phyloP scores from a whole-genome alignment of 2,888 invertebrate species.

The Macrosoma leucophasiata region DNA sequence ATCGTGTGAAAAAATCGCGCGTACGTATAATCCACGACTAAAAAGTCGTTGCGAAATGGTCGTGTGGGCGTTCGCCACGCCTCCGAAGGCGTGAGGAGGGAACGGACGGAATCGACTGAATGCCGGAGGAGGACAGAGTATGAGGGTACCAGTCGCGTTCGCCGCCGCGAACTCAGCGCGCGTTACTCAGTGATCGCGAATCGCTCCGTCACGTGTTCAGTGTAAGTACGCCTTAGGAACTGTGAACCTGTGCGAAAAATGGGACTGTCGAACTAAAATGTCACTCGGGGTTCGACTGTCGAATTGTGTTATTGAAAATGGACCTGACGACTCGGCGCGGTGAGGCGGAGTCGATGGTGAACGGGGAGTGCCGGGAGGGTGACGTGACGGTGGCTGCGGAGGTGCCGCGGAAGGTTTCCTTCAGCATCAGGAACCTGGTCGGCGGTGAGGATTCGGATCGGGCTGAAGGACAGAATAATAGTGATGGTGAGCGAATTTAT shows the following conservation, averaged over 20 bases:
- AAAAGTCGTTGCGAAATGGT: conserved; percentile 39
- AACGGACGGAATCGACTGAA: conserved; percentile 42
- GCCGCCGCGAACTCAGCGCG: conserved; percentile 59
- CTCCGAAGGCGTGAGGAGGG: conserved; percentile 65
- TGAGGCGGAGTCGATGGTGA: conserved; percentile 44
- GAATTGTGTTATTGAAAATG: conserved; percentile 46
- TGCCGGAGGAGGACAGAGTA: conserved; percentile 57
- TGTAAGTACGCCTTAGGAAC: no score
- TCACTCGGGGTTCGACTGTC: conserved; percentile 19
- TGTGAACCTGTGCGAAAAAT: conserved; percentile 23
- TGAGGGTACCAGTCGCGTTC: conserved; percentile 65
- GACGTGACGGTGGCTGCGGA: conserved; percentile 49
- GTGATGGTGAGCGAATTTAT: conserved; percentile 63
- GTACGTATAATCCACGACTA: conserved; percentile 43
- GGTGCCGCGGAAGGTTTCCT: conserved; percentile 56
- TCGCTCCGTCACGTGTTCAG: no score
- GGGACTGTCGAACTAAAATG: no score
- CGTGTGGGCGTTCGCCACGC: conserved; percentile 49
- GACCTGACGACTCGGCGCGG: conserved; percentile 68
- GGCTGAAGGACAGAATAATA: conserved; percentile 46
- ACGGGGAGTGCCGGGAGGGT: conserved; percentile 46
- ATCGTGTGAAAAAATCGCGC: conserved; percentile 45
- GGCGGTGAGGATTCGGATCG: conserved; percentile 54
- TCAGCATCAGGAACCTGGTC: conserved; percentile 62
- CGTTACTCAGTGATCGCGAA: conserved; percentile 37